A percentile compares a stretch with the other conserved stretches of the same genome.
Evolutionary conservation across 2,797 vertebrate genomes (phyloP).

Genomic region (Distichodus sexfasciatus): DNA sequence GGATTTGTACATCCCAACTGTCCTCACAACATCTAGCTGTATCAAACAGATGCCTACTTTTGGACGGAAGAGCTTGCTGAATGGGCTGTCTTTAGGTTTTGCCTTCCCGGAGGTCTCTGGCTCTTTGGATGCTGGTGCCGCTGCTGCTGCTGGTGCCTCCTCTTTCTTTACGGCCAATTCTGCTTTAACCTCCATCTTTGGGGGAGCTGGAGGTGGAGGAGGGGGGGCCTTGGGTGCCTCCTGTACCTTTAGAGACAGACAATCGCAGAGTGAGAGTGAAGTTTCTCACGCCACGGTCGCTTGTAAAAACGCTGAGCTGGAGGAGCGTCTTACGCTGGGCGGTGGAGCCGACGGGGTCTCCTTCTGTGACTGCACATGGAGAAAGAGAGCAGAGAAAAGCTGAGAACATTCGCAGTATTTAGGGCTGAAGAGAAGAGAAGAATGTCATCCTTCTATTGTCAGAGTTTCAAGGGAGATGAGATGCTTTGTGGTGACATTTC

Average conservation of each 20-base stretch:
- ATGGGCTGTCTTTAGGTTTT: conserved; percentile 69
- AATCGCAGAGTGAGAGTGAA: neutral
- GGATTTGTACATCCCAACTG: too few species aligned
- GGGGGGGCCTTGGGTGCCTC: conserved; percentile 70
- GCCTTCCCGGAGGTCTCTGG: conserved; percentile 64
- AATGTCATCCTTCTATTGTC: conserved; percentile 33
- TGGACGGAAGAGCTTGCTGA: conserved; percentile 86
- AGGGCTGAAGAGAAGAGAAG: neutral
- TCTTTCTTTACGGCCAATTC: conserved; percentile 63
- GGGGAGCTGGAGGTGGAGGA: conserved; percentile 69
- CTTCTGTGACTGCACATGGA: conserved; percentile 67
- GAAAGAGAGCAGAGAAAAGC: conserved; percentile 52
- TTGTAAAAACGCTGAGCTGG: neutral
- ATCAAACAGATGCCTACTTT: conserved; percentile 74
- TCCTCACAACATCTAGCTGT: neutral
- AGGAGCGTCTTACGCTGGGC: conserved; percentile 67
- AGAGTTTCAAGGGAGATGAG: conserved; percentile 68
- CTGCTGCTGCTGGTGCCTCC: conserved; percentile 59
- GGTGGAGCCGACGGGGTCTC: conserved; percentile 62
- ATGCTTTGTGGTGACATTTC: conserved; percentile 64
- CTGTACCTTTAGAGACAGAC: conserved; percentile 31
- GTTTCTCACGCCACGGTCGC: neutral
- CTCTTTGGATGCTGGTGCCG: conserved; percentile 60
- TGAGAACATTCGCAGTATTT: neutral
- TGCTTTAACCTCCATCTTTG: conserved; percentile 74